Percentiles rank a stretch among this genome's conserved stretches.
Evolutionary conservation across 2,113 vertebrate species (phyloP).

Genomic region (Daphoenositta chrysoptera): DNA sequence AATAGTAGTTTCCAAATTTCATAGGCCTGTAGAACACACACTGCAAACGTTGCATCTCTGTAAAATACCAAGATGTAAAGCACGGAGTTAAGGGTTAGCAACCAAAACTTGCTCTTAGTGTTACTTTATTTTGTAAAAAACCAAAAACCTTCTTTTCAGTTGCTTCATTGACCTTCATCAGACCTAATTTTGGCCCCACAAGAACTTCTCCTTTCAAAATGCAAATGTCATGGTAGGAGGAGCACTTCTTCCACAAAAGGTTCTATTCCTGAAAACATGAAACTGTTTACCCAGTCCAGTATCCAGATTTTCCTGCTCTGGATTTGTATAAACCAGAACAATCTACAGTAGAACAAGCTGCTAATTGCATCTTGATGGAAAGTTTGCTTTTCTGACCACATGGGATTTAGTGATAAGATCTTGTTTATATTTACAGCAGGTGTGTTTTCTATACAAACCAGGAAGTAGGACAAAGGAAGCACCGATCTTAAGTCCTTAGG

Average conservation of each 20-base stretch:
- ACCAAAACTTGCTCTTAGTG: not conserved
- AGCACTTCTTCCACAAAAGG: not conserved
- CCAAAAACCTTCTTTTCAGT: not conserved
- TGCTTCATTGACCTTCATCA: not conserved
- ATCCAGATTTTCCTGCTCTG: not conserved
- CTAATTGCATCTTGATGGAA: not conserved
- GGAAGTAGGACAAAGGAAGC: not conserved
- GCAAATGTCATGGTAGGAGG: not conserved
- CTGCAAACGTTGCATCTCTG: not conserved
- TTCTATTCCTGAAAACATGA: not conserved
- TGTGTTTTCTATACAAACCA: not conserved
- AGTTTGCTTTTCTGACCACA: not conserved
- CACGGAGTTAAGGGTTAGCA: not conserved
- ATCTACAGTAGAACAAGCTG: not conserved
- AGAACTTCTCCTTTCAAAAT: not conserved
- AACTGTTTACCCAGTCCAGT: not conserved
- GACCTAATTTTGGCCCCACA: not conserved
- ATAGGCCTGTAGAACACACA: not conserved
- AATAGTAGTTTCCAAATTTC: not conserved
- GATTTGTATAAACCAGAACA: not conserved
- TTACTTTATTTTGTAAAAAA: not conserved
- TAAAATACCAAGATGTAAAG: not conserved
- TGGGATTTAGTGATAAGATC: not conserved
- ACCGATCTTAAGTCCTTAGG: not conserved
- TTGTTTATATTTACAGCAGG: not conserved